Percentiles rank a stretch among this genome's conserved stretches.
These are phyloP conservation scores for Oreochromis niloticus DNA, from an alignment of 2,113 vertebrate genomes.

Conservation along the genomic window DNA sequence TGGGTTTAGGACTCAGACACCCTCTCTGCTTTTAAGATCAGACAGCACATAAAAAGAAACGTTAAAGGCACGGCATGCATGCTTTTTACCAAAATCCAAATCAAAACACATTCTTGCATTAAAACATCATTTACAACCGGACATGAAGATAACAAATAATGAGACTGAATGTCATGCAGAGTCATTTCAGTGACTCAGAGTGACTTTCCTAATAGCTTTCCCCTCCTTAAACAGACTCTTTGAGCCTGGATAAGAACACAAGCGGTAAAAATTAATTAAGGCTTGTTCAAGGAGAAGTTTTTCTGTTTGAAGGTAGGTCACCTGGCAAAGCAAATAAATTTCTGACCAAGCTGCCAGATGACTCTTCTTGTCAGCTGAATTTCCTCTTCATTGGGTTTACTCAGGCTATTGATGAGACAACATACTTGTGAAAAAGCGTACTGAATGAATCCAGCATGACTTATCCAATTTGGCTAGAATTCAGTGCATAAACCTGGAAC, in stretches of 20 bases:
- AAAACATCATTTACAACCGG: not conserved
- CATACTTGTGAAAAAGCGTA: not conserved
- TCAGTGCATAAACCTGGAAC: not conserved
- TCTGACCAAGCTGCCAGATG: not conserved
- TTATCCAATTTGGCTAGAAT: not conserved
- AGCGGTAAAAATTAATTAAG: not conserved
- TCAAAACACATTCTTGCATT: not conserved
- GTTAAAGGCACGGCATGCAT: not conserved
- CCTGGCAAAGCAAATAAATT: not conserved
- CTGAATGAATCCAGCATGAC: not conserved
- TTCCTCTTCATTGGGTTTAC: not conserved
- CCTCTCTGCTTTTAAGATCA: too few relatives aligned
- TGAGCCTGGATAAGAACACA: not conserved
- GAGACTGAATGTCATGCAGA: not conserved
- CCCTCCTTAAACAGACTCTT: not conserved
- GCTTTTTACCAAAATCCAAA: not conserved
- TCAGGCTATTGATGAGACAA: not conserved
- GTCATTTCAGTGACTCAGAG: not conserved
- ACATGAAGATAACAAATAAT: not conserved
- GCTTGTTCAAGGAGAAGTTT: not conserved
- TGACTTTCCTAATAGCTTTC: not conserved
- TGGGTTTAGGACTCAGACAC: not conserved
- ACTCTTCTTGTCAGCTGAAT: not conserved
- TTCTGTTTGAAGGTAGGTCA: not conserved
- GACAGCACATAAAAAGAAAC: too few relatives aligned